phyloP scores from a whole-genome alignment of 2,113 vertebrate genomes.

The Nycticorax nycticorax region DNA sequence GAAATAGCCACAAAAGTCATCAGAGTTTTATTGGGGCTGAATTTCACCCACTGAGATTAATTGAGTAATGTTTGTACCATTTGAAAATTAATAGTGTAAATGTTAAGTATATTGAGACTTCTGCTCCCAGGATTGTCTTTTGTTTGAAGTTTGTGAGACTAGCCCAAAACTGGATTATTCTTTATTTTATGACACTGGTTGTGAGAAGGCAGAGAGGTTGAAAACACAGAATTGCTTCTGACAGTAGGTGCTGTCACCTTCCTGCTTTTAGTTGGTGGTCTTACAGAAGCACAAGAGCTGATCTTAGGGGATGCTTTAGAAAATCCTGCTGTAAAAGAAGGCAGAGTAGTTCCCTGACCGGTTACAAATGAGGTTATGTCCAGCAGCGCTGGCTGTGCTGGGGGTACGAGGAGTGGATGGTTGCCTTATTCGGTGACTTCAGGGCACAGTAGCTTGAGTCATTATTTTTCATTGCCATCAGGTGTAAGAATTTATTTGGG shows the following conservation, averaged over 20 bases:
- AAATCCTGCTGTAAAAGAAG: background rate
- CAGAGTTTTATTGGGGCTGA: background rate
- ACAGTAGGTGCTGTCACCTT: background rate
- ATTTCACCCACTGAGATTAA: background rate
- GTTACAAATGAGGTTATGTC: accelerated
- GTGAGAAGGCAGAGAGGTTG: background rate
- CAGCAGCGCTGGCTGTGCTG: background rate
- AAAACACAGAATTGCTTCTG: background rate
- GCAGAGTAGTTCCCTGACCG: background rate
- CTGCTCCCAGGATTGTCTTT: background rate
- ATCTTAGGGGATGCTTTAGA: background rate
- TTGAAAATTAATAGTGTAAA: background rate
- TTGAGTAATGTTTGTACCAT: background rate
- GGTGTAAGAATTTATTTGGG: background rate
- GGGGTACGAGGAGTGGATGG: background rate
- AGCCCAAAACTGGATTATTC: background rate
- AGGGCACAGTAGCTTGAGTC: background rate
- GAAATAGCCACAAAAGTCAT: background rate
- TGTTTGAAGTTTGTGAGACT: background rate
- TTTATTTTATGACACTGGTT: background rate
- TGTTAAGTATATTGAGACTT: background rate
- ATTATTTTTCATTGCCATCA: background rate
- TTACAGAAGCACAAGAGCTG: background rate
- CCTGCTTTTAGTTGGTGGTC: background rate
- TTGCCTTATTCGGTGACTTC: background rate